Evolutionary conservation across 1,140 invertebrate genomes (phyloP).

Genomic region (Harlomillsia oculata): DNA sequence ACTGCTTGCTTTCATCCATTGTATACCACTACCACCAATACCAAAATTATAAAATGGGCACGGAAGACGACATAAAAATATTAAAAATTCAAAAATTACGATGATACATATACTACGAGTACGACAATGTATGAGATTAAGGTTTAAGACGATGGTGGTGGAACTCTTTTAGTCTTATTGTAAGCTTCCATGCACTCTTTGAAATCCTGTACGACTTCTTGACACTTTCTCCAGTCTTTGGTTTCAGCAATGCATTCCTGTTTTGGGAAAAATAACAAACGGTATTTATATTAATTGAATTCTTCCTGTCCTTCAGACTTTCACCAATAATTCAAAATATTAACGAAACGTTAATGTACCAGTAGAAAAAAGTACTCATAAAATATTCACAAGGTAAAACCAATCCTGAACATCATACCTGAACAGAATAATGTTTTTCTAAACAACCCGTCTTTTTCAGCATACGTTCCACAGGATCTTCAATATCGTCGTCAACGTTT

Average conservation of each 20-base stretch:
- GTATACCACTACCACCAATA: too few relatives aligned
- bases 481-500: slow-evolving; percentile 40
- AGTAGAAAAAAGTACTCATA: not conserved
- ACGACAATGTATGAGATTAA: too few relatives aligned
- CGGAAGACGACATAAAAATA: too few relatives aligned
- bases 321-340: too few relatives aligned
- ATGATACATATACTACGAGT: too few relatives aligned
- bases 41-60: too few relatives aligned
- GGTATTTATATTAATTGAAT: too few relatives aligned
- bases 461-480: slow-evolving; percentile 72
- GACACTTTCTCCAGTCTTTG: slow-evolving; percentile 83
- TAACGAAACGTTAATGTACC: too few relatives aligned
- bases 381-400: not conserved
- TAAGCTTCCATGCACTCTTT: slow-evolving; percentile 58
- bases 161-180: slow-evolving; percentile 38
- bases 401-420: slow-evolving; percentile 45
- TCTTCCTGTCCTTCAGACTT: too few relatives aligned
- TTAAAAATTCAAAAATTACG: too few relatives aligned
- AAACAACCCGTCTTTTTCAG: slow-evolving; percentile 78
- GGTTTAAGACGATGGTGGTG: too few relatives aligned
- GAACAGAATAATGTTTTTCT: slow-evolving; percentile 73
- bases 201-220: slow-evolving; percentile 66
- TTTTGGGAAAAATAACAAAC: slow-evolving; percentile 37
- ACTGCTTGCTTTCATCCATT: too few relatives aligned
- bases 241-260: slow-evolving; percentile 79